Conservation (phyloP, 1,140 invertebrate genomes). For the Zaprionus kolodkinae region DNA sequence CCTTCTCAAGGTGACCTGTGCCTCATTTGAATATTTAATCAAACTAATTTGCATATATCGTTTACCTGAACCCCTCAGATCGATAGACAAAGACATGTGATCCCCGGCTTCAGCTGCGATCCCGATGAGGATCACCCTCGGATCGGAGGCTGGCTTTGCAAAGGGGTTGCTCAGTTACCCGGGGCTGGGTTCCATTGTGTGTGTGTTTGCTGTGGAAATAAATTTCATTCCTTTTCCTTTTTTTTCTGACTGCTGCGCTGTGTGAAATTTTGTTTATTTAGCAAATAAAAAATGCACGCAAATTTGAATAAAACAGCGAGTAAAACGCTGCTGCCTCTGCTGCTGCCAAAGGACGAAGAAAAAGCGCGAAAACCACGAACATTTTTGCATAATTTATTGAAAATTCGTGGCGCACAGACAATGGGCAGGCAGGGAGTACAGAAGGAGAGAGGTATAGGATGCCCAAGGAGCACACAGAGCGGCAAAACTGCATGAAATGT, state of each 20-base stretch:
- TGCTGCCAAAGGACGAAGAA: constrained; percentile 14
- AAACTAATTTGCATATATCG: constrained; percentile 78
- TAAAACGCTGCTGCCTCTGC: constrained; percentile 52
- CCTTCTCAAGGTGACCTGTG: constrained; percentile 35
- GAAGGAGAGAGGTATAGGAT: not conserved
- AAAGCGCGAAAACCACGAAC: constrained; percentile 80
- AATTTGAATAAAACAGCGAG: constrained; percentile 77
- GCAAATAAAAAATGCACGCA: constrained; percentile 76
- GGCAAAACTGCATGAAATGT: constrained; percentile 72
- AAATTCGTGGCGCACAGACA: constrained; percentile 76
- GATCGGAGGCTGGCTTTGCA: constrained; percentile 56
- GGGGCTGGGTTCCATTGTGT: constrained; percentile 4
- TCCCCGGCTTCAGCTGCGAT: constrained; percentile 36
- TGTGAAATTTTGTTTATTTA: constrained; percentile 68
- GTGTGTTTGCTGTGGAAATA: constrained; percentile 2
- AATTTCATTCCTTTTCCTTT: constrained; percentile 25
- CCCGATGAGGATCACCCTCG: not conserved
- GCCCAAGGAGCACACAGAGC: constrained; percentile 25
- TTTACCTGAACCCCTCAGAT: constrained; percentile 65
- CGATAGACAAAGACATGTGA: constrained; percentile 67
- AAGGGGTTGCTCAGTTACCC: constrained; percentile 55
- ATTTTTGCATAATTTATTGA: constrained; percentile 81
- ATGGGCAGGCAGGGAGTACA: constrained; percentile 40
- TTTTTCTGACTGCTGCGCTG: constrained; percentile 15
- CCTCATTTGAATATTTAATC: constrained; percentile 77